Base-by-base conservation (phyloP, 2,888 invertebrate species). In the Diogma glabrata region DNA sequence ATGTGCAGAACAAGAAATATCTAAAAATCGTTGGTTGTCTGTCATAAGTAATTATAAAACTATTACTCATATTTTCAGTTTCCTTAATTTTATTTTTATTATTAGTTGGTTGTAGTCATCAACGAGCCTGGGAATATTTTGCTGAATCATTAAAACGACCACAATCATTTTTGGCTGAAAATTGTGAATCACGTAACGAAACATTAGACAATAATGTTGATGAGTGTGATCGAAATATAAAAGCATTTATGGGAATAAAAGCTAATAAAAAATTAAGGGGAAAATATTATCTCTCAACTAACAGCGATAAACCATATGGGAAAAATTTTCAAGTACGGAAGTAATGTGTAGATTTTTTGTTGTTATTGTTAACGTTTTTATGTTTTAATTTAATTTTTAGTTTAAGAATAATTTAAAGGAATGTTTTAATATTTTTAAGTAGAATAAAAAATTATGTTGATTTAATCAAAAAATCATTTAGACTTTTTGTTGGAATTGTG, bases 41-140 rank as follows among this genome's bases (percentile, higher is more conserved):
- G 67, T 70, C 49, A 61, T 71, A 54, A 64, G n/a, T n/a, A n/a
- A n/a, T n/a, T n/a, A n/a, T n/a, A n/a, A n/a, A n/a, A n/a, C n/a
- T n/a, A n/a, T n/a, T n/a, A n/a, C n/a, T n/a, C n/a, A n/a, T n/a
- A n/a, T n/a, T n/a, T n/a, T n/a, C n/a, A n/a, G n/a, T n/a, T n/a
- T n/a, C n/a, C n/a, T n/a, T n/a, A n/a, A n/a, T n/a, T n/a, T n/a
- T n/a, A n/a, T n/a, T n/a, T n/a, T n/a, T n/a, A n/a, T n/a, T n/a
- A n/a, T n/a, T n/a, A n/a, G n/a, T 85, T 61, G 81, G 82, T 9
- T 88, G 88, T 71, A 86, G 87, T 59, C 88, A 89, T 67, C 76
- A 82, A 56, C 76, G 86, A 30, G 80, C 88, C 1, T 87, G 87
- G 87, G 73, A 79, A 54, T 76, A 82, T 56, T 89, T 82, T 62